Base-by-base conservation (phyloP, 2,888 invertebrate genomes). In the Busseola fusca region DNA sequence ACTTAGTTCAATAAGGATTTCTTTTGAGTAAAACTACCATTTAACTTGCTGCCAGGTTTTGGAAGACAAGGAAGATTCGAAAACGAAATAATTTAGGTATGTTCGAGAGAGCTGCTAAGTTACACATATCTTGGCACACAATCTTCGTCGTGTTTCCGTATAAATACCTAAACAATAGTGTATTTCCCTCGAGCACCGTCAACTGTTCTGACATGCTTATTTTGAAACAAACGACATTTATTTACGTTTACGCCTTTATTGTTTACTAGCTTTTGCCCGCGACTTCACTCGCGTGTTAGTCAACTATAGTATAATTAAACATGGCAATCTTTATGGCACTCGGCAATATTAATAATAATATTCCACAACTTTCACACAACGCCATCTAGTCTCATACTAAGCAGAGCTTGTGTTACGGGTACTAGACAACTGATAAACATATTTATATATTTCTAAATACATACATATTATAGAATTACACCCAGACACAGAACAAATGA, bases 101-200 rank as follows among this genome's bases (percentile, higher is more conserved):
- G 42, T 62, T 52, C 18, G 21, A 63, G 45, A 58, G 25, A 56
- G n/a, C n/a, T n/a, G 34, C 40, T 71, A 50, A 25, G 57, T 25
- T 58, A 34, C 10, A 42, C 16, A 42, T 5, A n/a, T 60, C 59
- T 75, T 63, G 52, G 40, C 62, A 30, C 48, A 40, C 34, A 54
- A 5, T 45, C 37, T 34, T 7, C 27, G 27, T 50, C 45, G 18
- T 40, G 18, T 34, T 40, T 48, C 48, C 30, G 14, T 63, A 67
- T 64, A 66, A 76, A 67, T 72, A 76, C 50, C 34, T 60, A 60
- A 76, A 18, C 66, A 52, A 59, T 37, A 50, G 34, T 14, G 60
- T 64, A 72, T 76, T 67, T 76, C 67, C 67, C 72, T 14, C 1
- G 60, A 37, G 59, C 12, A 34, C 70, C 9, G 42, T 30, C 12